phyloP scores from a whole-genome alignment of 2,797 vertebrate genomes.

The Pangasius macronema region DNA sequence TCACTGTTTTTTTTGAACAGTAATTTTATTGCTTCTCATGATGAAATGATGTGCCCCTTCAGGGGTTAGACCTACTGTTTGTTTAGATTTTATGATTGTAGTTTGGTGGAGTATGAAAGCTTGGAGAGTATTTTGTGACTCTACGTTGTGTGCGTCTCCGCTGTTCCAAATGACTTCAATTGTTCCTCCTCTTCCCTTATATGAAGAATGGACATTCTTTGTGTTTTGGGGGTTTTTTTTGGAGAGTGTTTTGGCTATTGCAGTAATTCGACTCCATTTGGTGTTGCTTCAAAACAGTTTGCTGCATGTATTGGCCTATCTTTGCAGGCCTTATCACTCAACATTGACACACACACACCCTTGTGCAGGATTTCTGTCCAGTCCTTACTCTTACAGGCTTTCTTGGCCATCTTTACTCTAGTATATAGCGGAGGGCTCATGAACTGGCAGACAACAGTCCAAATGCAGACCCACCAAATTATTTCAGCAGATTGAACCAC shows the following conservation, averaged over 20 bases:
- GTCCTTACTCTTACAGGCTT: background rate
- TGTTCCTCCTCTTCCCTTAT: background rate
- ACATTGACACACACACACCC: background rate
- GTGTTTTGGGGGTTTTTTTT: background rate
- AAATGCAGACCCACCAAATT: background rate
- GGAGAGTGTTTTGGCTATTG: background rate
- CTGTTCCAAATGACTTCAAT: background rate
- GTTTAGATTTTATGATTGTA: background rate
- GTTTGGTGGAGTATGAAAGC: background rate
- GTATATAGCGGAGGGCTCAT: background rate
- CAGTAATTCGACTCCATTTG: background rate
- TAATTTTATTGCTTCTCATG: background rate
- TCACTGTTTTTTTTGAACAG: slow-evolving; percentile 6
- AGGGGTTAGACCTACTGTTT: background rate
- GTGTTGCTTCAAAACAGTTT: background rate
- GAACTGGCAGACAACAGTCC: background rate
- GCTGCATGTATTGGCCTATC: background rate
- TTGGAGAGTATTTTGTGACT: background rate
- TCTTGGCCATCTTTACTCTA: background rate
- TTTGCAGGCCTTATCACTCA: slow-evolving; percentile 21
- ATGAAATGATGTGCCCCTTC: background rate
- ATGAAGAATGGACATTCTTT: background rate
- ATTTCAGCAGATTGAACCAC: background rate
- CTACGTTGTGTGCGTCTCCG: no score
- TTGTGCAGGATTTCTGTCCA: slow-evolving; percentile 26